phyloP scores from a whole-genome alignment of 2,888 invertebrate species.

The Ormyrus rosae region DNA sequence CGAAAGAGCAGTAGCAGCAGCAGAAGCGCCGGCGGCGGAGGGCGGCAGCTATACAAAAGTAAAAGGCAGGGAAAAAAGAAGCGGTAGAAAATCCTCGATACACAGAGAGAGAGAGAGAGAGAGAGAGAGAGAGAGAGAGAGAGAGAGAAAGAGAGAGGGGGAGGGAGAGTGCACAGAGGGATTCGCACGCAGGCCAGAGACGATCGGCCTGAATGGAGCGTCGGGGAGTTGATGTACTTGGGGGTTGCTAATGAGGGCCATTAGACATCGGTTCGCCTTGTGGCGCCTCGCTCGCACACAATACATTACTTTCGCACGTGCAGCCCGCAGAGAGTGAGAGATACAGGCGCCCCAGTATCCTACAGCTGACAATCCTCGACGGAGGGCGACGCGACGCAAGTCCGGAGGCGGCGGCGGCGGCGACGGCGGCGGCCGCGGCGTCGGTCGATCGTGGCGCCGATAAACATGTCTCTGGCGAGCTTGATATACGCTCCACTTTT shows the following conservation, averaged over 20 bases:
- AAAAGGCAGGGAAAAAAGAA: neutral
- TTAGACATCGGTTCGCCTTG: slow-evolving; percentile 47
- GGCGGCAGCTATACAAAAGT: slow-evolving; percentile 1
- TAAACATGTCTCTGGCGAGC: slow-evolving; percentile 47
- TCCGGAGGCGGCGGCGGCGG: neutral
- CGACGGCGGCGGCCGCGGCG: neutral
- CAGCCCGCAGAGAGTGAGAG: neutral
- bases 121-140: neutral
- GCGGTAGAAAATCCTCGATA: slow-evolving; percentile 16
- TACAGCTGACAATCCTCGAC: slow-evolving; percentile 35
- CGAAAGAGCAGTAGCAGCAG: slow-evolving; percentile 39
- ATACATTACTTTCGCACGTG: slow-evolving; percentile 42
- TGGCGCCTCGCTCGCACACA: neutral
- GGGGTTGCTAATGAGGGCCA: slow-evolving; percentile 56
- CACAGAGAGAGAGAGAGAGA: neutral
- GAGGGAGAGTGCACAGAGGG: neutral
- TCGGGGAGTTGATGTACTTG: slow-evolving; percentile 56
- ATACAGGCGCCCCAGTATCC: neutral
- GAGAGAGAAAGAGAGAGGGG: neutral
- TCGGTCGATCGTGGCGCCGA: slow-evolving; percentile 32
- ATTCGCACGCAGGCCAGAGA: slow-evolving; percentile 15
- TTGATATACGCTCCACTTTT: slow-evolving; percentile 45
- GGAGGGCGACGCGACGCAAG: slow-evolving; percentile 10
- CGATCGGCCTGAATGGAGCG: slow-evolving; percentile 26
- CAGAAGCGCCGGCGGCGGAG: neutral